Conservation (phyloP, 1,140 invertebrate species). For the Drosophila rhopaloa region DNA sequence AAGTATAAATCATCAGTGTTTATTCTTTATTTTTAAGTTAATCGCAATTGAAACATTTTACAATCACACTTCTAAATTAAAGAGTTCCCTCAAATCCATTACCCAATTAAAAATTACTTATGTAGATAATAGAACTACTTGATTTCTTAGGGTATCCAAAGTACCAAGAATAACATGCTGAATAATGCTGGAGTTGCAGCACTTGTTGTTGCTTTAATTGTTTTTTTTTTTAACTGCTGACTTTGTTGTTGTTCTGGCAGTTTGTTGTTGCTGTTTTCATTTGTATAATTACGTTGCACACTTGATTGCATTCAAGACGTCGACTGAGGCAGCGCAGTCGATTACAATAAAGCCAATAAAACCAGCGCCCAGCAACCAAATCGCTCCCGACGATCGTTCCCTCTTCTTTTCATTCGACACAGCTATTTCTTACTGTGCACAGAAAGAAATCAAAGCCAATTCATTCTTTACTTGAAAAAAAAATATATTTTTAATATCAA, state of each 20-base stretch:
- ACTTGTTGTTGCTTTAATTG: slow-evolving; percentile 46
- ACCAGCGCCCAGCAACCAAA: slow-evolving; percentile 41
- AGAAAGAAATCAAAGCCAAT: slow-evolving; percentile 1
- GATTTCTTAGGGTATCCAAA: neutral
- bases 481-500: neutral
- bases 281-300: slow-evolving; percentile 79
- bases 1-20: too few relatives aligned
- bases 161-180: neutral
- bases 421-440: slow-evolving; percentile 7
- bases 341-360: slow-evolving; percentile 70
- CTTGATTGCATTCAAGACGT: slow-evolving; percentile 68
- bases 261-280: slow-evolving; percentile 56
- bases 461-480: too few relatives aligned
- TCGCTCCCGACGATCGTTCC: slow-evolving; percentile 21
- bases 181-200: slow-evolving; percentile 6
- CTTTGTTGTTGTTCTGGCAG: slow-evolving; percentile 8
- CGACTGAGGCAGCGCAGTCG: slow-evolving; percentile 20
- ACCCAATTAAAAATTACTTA: neutral
- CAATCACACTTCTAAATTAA: neutral
- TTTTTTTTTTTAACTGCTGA: slow-evolving; percentile 23
- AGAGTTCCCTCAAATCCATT: neutral
- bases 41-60: too few relatives aligned
- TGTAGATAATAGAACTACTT: neutral
- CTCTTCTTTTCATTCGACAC: slow-evolving; percentile 6
- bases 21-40: too few relatives aligned